These are phyloP conservation scores for Steatocranus sp. DNA, from an alignment of 2,797 vertebrate genomes.

Conservation along the genomic window DNA sequence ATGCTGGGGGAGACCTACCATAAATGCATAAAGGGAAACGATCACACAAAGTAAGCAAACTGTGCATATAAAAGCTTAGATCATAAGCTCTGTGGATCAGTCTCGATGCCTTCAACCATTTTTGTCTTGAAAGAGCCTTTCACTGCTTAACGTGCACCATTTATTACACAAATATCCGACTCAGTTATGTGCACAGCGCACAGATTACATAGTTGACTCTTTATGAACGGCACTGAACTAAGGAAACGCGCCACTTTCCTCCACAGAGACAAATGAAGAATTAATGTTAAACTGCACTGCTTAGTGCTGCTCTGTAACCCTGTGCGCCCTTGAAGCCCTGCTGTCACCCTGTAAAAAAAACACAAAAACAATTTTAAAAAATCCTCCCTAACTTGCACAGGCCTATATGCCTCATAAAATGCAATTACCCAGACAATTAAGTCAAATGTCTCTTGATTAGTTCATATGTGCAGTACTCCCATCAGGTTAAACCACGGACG, in stretches of 20 bases:
- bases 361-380: neutral
- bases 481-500: conserved; percentile 61
- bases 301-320: conserved; percentile 22
- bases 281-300: conserved; percentile 4
- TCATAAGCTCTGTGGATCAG: neutral
- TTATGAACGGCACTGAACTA: neutral
- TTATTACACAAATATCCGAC: neutral
- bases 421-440: conserved; percentile 74
- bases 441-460: conserved; percentile 71
- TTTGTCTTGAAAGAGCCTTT: neutral
- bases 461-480: conserved; percentile 60
- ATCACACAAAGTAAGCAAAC: neutral
- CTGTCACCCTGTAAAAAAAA: neutral
- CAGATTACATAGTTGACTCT: neutral
- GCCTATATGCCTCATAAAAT: conserved; percentile 42
- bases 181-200: neutral
- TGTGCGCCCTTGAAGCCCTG: neutral
- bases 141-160: neutral
- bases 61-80: neutral
- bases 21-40: neutral
- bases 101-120: neutral
- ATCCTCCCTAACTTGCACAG: conserved; percentile 39
- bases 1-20: conserved; percentile 86
- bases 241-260: neutral
- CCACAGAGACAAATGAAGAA: neutral